A percentile compares a stretch with the other conserved stretches of the same genome.
phyloP scores from a whole-genome alignment of 2,797 vertebrate species.

The Hozukius guyotensis region DNA sequence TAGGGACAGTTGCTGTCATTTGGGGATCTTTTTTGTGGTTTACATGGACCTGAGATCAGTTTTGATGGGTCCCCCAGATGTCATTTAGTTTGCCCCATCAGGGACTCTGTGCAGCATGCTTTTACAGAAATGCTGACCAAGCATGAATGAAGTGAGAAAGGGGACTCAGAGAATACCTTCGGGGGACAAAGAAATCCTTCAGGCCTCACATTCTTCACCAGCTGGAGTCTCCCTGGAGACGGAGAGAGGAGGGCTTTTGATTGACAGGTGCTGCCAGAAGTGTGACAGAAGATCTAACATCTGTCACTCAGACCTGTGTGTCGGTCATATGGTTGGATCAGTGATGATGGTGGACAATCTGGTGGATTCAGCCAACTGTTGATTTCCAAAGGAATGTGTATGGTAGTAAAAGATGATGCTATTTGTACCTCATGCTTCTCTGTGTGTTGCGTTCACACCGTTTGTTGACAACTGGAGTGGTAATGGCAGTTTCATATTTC shows the following conservation, averaged over 20 bases:
- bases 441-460: not conserved
- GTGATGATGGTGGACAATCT: not conserved
- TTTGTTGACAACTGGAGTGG: not conserved
- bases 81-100: not conserved
- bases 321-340: not conserved
- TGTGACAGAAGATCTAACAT: constrained; percentile 55
- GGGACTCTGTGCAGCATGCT: not conserved
- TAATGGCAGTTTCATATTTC: constrained; percentile 36
- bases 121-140: constrained; percentile 39
- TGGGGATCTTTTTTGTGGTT: not conserved
- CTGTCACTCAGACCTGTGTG: constrained; percentile 40
- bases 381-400: not conserved
- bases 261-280: constrained; percentile 65
- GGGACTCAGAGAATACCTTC: constrained; percentile 38
- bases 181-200: constrained; percentile 58
- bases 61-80: not conserved
- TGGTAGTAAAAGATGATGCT: not conserved
- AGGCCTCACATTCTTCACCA: constrained; percentile 61
- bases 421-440: not conserved
- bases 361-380: not conserved
- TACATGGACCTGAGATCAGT: not conserved
- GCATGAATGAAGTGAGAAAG: constrained; percentile 44
- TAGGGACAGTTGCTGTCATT: not conserved
- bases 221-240: constrained; percentile 65
- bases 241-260: constrained; percentile 43